Conservation (phyloP, 2,888 invertebrate genomes). For the Stenolophus ochropezus region DNA sequence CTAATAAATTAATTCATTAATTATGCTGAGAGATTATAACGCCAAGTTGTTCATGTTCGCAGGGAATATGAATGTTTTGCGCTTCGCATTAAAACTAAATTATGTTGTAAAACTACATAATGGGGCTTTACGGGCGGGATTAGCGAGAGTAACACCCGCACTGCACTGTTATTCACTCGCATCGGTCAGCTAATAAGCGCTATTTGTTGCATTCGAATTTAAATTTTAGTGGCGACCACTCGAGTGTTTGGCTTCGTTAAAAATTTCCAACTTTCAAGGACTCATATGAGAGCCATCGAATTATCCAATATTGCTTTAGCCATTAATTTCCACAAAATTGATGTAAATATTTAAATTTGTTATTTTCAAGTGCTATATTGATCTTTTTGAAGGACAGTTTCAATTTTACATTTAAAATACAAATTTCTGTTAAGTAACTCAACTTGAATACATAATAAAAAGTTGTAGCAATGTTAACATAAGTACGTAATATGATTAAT, state of each 20-base stretch:
- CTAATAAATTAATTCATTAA: constrained; percentile 47
- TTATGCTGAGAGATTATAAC: constrained; percentile 43
- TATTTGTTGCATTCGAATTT: constrained; percentile 32
- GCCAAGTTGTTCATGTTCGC: constrained; percentile 50
- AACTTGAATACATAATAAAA: not conserved
- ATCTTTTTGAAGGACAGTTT: not conserved
- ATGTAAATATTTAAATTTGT: not conserved
- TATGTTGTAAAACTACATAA: constrained; percentile 55
- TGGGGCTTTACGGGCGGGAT: constrained; percentile 50
- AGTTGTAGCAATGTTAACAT: no score
- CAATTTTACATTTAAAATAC: not conserved
- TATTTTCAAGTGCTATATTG: not conserved
- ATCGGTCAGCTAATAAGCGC: not conserved
- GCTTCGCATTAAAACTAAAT: constrained; percentile 55
- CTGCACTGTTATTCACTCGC: not conserved
- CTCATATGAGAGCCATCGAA: not conserved
- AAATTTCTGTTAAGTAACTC: not conserved
- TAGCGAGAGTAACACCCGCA: constrained; percentile 28
- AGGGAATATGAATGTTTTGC: constrained; percentile 50
- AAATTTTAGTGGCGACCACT: constrained; percentile 6
- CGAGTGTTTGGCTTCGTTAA: not conserved
- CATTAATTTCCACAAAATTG: not conserved
- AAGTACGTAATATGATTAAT: no score
- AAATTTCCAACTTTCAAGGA: not conserved
- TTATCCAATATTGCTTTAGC: not conserved